phyloP scores from a whole-genome alignment of 2,113 vertebrate genomes.

The Theristicus caerulescens region DNA sequence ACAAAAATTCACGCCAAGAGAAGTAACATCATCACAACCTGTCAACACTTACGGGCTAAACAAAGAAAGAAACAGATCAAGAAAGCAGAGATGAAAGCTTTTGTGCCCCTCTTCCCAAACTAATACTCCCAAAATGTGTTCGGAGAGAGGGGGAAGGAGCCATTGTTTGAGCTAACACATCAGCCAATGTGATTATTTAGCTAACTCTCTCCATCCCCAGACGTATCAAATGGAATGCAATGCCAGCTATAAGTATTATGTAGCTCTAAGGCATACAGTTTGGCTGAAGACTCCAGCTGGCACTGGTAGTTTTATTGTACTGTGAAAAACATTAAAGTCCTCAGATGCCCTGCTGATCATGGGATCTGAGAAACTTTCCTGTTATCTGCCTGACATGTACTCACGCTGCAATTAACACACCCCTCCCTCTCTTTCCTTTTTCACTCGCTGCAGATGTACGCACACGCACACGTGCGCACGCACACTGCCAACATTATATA shows the following conservation, averaged over 20 bases:
- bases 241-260: slow-evolving; percentile 62
- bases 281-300: slow-evolving; percentile 38
- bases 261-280: slow-evolving; percentile 54
- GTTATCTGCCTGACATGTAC: background rate
- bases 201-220: slow-evolving; percentile 61
- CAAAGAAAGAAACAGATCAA: slow-evolving; percentile 38
- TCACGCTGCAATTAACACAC: background rate
- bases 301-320: slow-evolving; percentile 39
- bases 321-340: slow-evolving; percentile 40
- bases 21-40: slow-evolving; percentile 41
- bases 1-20: slow-evolving; percentile 38
- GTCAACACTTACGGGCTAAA: slow-evolving; percentile 53
- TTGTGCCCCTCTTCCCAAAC: slow-evolving; percentile 16
- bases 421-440: background rate
- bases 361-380: slow-evolving; percentile 35
- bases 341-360: slow-evolving; percentile 11
- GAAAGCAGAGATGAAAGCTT: slow-evolving; percentile 15
- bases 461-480: background rate
- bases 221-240: slow-evolving; percentile 45
- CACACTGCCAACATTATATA: background rate
- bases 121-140: slow-evolving; percentile 21
- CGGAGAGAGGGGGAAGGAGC: background rate
- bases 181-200: slow-evolving; percentile 16
- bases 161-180: slow-evolving; percentile 33
- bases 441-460: background rate